Conservation (phyloP, 1,140 invertebrate species). For the Drosophila tristis region DNA sequence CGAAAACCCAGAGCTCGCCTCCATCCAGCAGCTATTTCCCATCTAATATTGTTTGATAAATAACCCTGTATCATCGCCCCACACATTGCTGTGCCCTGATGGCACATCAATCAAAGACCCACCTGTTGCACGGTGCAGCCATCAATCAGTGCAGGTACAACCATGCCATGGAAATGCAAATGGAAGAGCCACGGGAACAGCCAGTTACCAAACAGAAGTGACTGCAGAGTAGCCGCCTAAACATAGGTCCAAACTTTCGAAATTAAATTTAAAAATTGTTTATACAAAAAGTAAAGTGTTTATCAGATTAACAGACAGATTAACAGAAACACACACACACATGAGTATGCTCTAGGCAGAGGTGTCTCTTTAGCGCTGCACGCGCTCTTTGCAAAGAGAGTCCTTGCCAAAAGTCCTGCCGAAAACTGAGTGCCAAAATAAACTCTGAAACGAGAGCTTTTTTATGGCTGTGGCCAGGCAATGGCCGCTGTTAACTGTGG, state of each 20-base stretch:
- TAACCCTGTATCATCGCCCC: no score
- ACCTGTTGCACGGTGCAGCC: slow-evolving; percentile 52
- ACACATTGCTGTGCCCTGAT: no score
- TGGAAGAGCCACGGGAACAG: neutral
- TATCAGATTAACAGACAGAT: neutral
- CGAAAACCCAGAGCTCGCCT: no score
- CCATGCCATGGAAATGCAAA: neutral
- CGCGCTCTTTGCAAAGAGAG: slow-evolving; percentile 57
- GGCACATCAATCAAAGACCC: slow-evolving; percentile 38
- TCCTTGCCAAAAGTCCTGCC: neutral
- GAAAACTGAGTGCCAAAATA: slow-evolving; percentile 44
- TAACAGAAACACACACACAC: no score
- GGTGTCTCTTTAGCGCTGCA: no score
- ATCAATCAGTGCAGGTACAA: slow-evolving; percentile 40
- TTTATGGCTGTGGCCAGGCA: slow-evolving; percentile 39
- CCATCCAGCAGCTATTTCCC: no score
- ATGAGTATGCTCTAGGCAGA: no score
- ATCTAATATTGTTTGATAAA: no score
- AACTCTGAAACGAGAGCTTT: slow-evolving; percentile 11
- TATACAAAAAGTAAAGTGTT: slow-evolving; percentile 34
- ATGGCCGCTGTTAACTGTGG: slow-evolving; percentile 33
- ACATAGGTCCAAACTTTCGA: no score
- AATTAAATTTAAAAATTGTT: neutral
- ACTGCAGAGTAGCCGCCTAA: no score
- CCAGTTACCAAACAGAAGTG: neutral